phyloP scores from a whole-genome alignment of 2,797 vertebrate species.

The Miichthys miiuy region DNA sequence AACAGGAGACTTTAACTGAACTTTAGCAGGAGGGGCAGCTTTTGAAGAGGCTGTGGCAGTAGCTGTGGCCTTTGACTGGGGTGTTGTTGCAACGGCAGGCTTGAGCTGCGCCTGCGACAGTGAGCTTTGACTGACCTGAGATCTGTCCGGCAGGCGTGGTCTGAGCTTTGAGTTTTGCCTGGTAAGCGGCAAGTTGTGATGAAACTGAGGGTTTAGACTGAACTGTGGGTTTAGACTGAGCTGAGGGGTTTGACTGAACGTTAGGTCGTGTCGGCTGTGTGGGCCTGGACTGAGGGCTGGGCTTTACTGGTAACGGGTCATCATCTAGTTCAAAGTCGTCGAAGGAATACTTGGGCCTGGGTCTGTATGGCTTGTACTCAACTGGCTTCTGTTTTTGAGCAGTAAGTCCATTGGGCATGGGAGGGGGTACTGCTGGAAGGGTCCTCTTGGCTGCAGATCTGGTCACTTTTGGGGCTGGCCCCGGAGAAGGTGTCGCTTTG shows the following conservation, averaged over 20 bases:
- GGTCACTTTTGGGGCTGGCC: slow-evolving; percentile 69
- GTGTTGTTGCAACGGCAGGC: slow-evolving; percentile 17
- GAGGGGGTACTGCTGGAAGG: slow-evolving; percentile 83
- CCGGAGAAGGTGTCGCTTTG: slow-evolving; percentile 56
- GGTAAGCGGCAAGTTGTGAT: slow-evolving; percentile 49
- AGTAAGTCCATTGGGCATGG: slow-evolving; percentile 86
- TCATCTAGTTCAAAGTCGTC: slow-evolving; percentile 88
- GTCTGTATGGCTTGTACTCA: slow-evolving; percentile 87
- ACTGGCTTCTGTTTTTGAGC: slow-evolving; percentile 78
- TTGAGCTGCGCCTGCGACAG: slow-evolving; percentile 34
- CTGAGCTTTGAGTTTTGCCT: slow-evolving; percentile 60
- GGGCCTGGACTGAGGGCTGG: slow-evolving; percentile 29
- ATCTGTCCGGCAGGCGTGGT: slow-evolving; percentile 49
- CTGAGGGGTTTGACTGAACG: slow-evolving; percentile 33
- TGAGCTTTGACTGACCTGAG: slow-evolving; percentile 67
- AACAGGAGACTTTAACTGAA: slow-evolving; percentile 37
- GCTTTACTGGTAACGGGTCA: slow-evolving; percentile 75
- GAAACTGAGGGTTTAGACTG: slow-evolving; percentile 39
- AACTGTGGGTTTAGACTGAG: slow-evolving; percentile 39
- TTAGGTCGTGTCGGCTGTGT: slow-evolving; percentile 28
- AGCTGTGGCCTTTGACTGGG: slow-evolving; percentile 43
- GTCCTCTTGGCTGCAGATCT: slow-evolving; percentile 72
- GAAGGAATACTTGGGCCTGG: slow-evolving; percentile 85
- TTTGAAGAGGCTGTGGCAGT: slow-evolving; percentile 37
- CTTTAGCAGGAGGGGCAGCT: slow-evolving; percentile 8